Conservation (phyloP, 2,888 invertebrate species). For the Gnatocerus cornutus region DNA sequence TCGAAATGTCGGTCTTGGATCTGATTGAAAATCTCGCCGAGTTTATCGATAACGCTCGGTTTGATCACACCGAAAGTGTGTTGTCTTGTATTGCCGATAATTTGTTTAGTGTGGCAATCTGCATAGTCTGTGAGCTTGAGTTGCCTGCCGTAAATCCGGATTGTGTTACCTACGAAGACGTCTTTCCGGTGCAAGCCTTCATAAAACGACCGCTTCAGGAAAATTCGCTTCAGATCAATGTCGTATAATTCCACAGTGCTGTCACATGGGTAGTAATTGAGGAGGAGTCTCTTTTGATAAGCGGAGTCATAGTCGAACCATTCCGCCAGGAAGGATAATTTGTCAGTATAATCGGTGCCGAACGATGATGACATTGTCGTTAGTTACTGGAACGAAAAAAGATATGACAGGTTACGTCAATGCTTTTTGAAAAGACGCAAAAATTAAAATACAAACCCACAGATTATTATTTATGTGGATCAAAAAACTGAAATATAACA, state of each 20-base stretch:
- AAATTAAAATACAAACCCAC: neutral
- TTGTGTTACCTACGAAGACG: slow-evolving; percentile 82
- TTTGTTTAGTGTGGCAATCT: slow-evolving; percentile 79
- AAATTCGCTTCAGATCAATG: slow-evolving; percentile 64
- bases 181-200: slow-evolving; percentile 78
- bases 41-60: slow-evolving; percentile 79
- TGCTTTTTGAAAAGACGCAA: neutral
- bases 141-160: slow-evolving; percentile 81
- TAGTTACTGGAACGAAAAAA: slow-evolving; percentile 25
- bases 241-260: slow-evolving; percentile 83
- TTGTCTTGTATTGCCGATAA: slow-evolving; percentile 77
- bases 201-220: slow-evolving; percentile 79
- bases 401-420: slow-evolving; percentile 33
- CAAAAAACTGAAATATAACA: neutral
- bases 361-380: slow-evolving; percentile 39
- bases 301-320: slow-evolving; percentile 91
- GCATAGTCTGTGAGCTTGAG: slow-evolving; percentile 84
- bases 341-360: slow-evolving; percentile 71
- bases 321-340: slow-evolving; percentile 82
- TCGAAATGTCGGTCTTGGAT: slow-evolving; percentile 77
- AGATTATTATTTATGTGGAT: neutral
- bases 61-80: slow-evolving; percentile 87
- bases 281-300: slow-evolving; percentile 81
- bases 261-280: slow-evolving; percentile 86
- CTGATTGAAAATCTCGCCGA: slow-evolving; percentile 83